These are phyloP conservation scores for Cyprinodon variegatus DNA, from an alignment of 2,113 vertebrate species.

Conservation along the genomic window DNA sequence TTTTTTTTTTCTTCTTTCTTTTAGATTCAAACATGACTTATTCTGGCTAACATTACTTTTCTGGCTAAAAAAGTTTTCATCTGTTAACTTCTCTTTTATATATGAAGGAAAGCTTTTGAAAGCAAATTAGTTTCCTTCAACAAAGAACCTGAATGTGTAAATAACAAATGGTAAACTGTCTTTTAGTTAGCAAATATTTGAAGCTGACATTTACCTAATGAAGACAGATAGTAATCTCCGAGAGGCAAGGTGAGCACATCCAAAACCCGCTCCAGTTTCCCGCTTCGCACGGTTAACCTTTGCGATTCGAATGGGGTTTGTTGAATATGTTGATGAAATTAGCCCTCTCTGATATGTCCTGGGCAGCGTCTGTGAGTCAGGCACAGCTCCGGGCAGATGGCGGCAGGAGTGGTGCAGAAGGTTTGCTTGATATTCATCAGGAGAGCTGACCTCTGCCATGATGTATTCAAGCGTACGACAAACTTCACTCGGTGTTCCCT, in stretches of 20 bases:
- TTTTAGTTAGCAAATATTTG: slow-evolving; percentile 46
- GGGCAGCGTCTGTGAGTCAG: slow-evolving; percentile 68
- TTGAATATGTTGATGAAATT: slow-evolving; percentile 87
- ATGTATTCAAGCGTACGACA: slow-evolving; percentile 66
- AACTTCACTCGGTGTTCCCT: slow-evolving; percentile 56
- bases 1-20: not conserved
- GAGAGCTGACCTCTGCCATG: slow-evolving; percentile 54
- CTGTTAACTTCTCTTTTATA: not conserved
- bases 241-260: slow-evolving; percentile 29
- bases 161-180: slow-evolving; percentile 28
- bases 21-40: not conserved
- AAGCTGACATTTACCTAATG: slow-evolving; percentile 68
- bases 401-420: slow-evolving; percentile 62
- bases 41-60: not conserved
- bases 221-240: slow-evolving; percentile 63
- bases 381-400: slow-evolving; percentile 77
- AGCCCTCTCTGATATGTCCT: slow-evolving; percentile 57
- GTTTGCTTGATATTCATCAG: slow-evolving; percentile 79
- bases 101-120: not conserved
- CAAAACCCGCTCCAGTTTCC: slow-evolving; percentile 54
- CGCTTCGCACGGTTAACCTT: slow-evolving; percentile 66
- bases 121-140: slow-evolving; percentile 2
- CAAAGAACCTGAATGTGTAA: slow-evolving; percentile 6
- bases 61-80: not conserved
- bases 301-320: slow-evolving; percentile 47